These are phyloP conservation scores for Pectinophora gossypiella DNA, from an alignment of 1,140 invertebrate species.

Conservation along the genomic window DNA sequence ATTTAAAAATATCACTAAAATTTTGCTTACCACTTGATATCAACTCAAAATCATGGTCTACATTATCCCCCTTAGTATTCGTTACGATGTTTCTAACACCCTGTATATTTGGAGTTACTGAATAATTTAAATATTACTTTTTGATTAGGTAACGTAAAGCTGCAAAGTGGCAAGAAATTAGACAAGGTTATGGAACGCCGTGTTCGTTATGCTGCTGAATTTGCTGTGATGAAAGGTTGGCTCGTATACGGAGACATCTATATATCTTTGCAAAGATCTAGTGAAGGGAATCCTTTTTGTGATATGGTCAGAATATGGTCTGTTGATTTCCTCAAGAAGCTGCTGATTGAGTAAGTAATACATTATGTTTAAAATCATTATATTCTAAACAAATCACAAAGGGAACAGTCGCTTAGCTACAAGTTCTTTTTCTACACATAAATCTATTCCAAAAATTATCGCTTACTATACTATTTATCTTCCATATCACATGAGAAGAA, in stretches of 20 bases:
- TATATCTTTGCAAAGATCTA: slow-evolving; percentile 29
- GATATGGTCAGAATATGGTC: slow-evolving; percentile 37
- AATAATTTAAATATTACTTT: background rate
- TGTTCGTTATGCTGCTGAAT: slow-evolving; percentile 35
- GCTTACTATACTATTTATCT: no score
- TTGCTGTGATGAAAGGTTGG: slow-evolving; percentile 33
- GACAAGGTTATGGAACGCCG: slow-evolving; percentile 25
- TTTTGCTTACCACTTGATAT: no score
- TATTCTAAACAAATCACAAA: no score
- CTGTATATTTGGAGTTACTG: background rate
- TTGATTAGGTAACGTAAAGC: background rate
- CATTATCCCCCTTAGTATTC: no score
- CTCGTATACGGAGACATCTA: slow-evolving; percentile 40
- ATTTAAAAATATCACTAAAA: background rate
- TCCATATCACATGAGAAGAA: no score
- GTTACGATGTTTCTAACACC: no score
- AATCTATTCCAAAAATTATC: no score
- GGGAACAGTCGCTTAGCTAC: no score
- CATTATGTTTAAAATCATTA: background rate
- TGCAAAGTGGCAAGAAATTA: slow-evolving; percentile 17
- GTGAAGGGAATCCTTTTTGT: slow-evolving; percentile 37
- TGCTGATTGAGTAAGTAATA: slow-evolving; percentile 37
- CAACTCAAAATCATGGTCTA: no score
- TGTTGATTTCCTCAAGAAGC: slow-evolving; percentile 34
- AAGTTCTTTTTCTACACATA: no score